Conservation (phyloP, 2,113 vertebrate species). For the Piprites chloris region DNA sequence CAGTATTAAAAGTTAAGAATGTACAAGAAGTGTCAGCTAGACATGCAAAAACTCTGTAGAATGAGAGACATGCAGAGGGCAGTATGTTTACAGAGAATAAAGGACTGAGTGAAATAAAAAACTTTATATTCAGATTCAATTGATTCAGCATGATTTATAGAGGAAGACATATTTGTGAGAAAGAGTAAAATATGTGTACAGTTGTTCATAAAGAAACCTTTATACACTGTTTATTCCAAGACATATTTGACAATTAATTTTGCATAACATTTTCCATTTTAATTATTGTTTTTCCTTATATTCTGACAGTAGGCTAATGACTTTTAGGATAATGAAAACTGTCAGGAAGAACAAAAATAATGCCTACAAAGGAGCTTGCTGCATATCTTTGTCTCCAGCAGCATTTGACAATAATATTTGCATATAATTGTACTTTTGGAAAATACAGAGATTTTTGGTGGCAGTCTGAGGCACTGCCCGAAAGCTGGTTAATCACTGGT, state of each 20-base stretch:
- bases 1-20: background rate
- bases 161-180: background rate
- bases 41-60: background rate
- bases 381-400: background rate
- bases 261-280: background rate
- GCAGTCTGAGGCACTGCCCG: background rate
- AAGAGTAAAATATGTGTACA: background rate
- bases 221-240: background rate
- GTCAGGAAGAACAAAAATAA: background rate
- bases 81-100: background rate
- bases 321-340: conserved; percentile 11
- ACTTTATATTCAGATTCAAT: background rate
- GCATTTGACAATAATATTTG: conserved; percentile 8
- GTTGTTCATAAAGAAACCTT: background rate
- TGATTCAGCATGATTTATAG: background rate
- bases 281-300: conserved; percentile 18
- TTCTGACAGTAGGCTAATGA: background rate
- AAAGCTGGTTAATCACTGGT: background rate
- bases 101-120: background rate
- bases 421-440: background rate
- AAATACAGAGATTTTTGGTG: background rate
- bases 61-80: background rate
- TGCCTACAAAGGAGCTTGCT: background rate
- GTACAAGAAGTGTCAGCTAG: background rate
- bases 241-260: conserved; percentile 10